Base-by-base conservation (phyloP, 2,797 vertebrate genomes). In the Artibeus lituratus region DNA sequence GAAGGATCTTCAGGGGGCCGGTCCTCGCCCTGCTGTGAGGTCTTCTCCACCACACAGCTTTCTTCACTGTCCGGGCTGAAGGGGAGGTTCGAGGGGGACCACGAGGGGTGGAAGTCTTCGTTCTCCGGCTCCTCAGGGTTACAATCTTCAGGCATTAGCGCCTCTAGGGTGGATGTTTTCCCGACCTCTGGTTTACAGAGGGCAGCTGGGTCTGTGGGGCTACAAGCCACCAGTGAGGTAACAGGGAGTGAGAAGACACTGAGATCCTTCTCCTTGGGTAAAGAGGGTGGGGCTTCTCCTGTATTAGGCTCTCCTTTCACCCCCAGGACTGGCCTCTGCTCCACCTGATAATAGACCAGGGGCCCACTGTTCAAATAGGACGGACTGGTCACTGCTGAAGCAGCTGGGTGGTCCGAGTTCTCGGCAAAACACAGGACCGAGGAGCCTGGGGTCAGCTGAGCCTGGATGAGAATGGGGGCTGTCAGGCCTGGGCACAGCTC, bases 391-490 rank as follows among this genome's bases (percentile, higher is more conserved):
- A 91, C 97, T 6, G 90, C 94, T 15, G 98, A 97, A 90, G 93
- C 85, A 8, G 97, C 51, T 0, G 97, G 69, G 94, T 97, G 98
- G 98, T 98, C 98, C 0, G 97, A 93, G 96, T 98, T 94, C 87
- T 99, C 99, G 0, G 99, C 98, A 93, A 99, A 99, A 98, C 99
- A 99, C 19, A 99, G 98, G 49, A 99, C 99, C 0, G 99, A 98
- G 0, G 99, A 98, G 15, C 99, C 99, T 0, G 99, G 98, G 16
- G 99, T 99, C 90, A 99, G 99, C 72, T 99, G 99, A 2, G 99
- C 99, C 57, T 99, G 99, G 94, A 99, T 98, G 96, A 99, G 99
- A 94, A 99, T 98, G 53, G 98, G 91, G 8, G 98, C 90, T 5
- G 98, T 84, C 21, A 99, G 96, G 51, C 96, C 95, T 0, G 98